phyloP scores from a whole-genome alignment of 2,888 invertebrate species.

The Pheosia tremula region DNA sequence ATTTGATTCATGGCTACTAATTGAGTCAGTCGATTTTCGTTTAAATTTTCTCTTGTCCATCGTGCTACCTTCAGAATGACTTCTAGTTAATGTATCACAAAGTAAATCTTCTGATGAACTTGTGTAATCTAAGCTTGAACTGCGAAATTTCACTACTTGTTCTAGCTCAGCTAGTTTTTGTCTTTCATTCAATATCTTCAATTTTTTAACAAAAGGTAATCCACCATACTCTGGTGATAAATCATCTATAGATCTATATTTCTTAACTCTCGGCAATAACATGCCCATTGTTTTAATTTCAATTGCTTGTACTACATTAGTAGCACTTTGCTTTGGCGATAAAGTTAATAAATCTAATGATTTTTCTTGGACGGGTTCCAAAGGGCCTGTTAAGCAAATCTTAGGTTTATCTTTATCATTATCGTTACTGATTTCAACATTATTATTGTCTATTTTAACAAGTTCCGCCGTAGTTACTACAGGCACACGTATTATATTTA shows the following conservation, averaged over 20 bases:
- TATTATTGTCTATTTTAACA: conserved; percentile 81
- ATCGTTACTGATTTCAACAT: conserved; percentile 65
- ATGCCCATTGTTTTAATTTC: conserved; percentile 59
- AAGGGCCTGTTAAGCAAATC: conserved; percentile 72
- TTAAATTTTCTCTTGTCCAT: conserved; percentile 85
- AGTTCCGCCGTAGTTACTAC: conserved; percentile 75
- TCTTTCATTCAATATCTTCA: conserved; percentile 94
- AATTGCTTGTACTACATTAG: conserved; percentile 44
- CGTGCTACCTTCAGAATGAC: conserved; percentile 92
- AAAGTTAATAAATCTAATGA: conserved; percentile 73
- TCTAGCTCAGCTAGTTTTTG: conserved; percentile 94
- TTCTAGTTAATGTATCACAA: conserved; percentile 87
- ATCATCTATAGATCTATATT: conserved; percentile 93
- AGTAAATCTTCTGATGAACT: conserved; percentile 85
- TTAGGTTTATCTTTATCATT: conserved; percentile 69
- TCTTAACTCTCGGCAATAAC: conserved; percentile 82
- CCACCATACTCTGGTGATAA: conserved; percentile 94
- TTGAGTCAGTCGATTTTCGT: conserved; percentile 72
- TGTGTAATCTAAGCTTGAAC: conserved; percentile 91
- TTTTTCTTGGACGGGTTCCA: conserved; percentile 77
- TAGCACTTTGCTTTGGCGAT: conserved; percentile 63
- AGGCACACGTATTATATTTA: conserved; percentile 67
- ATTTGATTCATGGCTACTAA: conserved; percentile 84
- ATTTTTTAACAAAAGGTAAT: conserved; percentile 93
- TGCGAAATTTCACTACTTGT: conserved; percentile 89